These are phyloP conservation scores for Cromileptes altivelis DNA, from an alignment of 2,113 vertebrate species.

Conservation along the genomic window DNA sequence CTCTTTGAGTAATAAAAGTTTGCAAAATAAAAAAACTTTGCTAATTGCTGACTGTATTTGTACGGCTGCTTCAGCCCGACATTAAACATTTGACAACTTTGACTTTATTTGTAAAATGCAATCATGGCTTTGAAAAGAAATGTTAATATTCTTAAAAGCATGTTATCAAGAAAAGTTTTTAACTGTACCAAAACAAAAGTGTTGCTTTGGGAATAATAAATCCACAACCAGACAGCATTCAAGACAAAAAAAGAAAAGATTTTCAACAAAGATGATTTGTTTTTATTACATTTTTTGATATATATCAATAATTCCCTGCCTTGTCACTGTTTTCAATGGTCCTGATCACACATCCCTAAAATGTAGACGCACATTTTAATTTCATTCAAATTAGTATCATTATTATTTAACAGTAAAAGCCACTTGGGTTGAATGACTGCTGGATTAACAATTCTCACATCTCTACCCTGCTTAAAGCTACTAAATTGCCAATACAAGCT, in stretches of 20 bases:
- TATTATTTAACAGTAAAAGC: constrained; percentile 32
- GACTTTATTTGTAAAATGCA: neutral
- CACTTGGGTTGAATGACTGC: constrained; percentile 2
- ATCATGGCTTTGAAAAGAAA: neutral
- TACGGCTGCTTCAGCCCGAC: neutral
- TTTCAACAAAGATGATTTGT: neutral
- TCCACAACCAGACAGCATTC: neutral
- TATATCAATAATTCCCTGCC: neutral
- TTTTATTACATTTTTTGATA: neutral
- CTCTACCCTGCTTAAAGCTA: constrained; percentile 8
- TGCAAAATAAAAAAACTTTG: neutral
- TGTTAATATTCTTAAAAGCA: neutral
- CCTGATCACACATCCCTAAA: neutral
- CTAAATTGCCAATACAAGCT: constrained; percentile 23
- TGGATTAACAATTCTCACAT: constrained; percentile 1
- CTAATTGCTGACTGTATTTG: neutral
- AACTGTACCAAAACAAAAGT: neutral
- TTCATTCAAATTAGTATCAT: constrained; percentile 21
- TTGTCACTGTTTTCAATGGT: neutral
- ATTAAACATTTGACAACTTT: neutral
- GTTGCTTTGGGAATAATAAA: neutral
- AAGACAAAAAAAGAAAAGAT: neutral
- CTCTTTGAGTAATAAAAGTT: too few species aligned
- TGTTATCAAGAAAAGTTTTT: neutral
- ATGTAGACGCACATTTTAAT: neutral